These are phyloP conservation scores for Priocnemis perturbator DNA, from an alignment of 2,888 invertebrate genomes.

Conservation along the genomic window DNA sequence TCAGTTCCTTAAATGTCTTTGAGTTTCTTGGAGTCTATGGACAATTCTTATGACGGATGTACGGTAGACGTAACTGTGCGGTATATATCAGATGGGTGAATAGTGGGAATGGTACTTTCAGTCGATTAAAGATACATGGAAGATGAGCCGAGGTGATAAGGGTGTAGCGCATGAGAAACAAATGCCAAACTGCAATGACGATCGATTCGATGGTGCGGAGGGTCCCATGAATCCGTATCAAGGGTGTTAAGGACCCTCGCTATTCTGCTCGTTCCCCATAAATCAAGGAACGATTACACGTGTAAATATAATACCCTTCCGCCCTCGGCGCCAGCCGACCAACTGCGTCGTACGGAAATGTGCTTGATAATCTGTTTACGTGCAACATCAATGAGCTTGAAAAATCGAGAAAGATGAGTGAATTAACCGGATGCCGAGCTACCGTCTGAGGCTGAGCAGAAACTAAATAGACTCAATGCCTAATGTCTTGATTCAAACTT, in stretches of 20 bases:
- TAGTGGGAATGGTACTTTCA: too few species aligned
- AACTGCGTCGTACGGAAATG: conserved; percentile 43
- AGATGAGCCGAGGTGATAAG: conserved; percentile 1
- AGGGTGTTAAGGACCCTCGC: conserved; percentile 29
- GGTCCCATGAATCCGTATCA: conserved; percentile 20
- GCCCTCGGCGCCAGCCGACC: conserved; percentile 41
- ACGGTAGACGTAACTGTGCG: too few species aligned
- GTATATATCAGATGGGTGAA: too few species aligned
- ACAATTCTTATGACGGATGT: too few species aligned
- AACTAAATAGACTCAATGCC: too few species aligned
- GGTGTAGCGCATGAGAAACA: conserved; percentile 16
- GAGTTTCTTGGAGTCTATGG: too few species aligned
- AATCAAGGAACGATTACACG: conserved; percentile 59
- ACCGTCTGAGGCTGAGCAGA: too few species aligned
- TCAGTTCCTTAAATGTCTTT: too few species aligned
- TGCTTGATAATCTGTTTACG: conserved; percentile 42
- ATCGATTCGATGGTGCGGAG: conserved; percentile 34
- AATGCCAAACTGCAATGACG: conserved; percentile 32
- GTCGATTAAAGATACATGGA: too few species aligned
- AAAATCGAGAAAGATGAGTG: conserved; percentile 38
- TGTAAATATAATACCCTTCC: conserved; percentile 52
- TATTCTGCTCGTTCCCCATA: conserved; percentile 41
- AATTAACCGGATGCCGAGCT: background rate
- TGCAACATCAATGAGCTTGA: conserved; percentile 38
- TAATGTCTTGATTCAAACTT: too few species aligned